phyloP scores from a whole-genome alignment of 1,140 invertebrate genomes.

The Psilanteris sp. region DNA sequence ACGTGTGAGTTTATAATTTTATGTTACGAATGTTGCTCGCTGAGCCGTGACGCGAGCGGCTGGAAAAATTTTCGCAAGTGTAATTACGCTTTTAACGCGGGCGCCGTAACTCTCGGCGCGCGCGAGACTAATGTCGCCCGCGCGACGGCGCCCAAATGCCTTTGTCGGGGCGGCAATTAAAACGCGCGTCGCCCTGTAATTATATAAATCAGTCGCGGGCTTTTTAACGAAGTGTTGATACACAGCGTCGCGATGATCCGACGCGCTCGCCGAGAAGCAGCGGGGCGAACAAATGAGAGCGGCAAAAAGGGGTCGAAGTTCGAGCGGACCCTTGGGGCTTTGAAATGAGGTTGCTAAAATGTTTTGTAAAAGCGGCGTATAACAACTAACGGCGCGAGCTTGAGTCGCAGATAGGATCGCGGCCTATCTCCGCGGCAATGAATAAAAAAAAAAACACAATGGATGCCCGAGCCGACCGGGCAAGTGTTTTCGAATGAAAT shows the following conservation, averaged over 20 bases:
- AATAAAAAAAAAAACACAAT: conserved; percentile 79
- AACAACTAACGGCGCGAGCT: conserved; percentile 54
- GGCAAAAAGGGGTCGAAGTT: conserved; percentile 56
- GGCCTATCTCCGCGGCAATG: conserved; percentile 67
- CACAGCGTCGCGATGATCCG: conserved; percentile 16
- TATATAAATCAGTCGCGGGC: conserved; percentile 6
- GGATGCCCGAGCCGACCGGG: conserved; percentile 66
- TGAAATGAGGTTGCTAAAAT: conserved; percentile 62
- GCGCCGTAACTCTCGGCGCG: conserved; percentile 26
- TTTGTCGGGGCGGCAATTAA: conserved; percentile 52
- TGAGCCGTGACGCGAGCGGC: conserved; percentile 20
- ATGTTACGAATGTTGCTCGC: conserved; percentile 53
- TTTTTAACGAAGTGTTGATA: conserved; percentile 16
- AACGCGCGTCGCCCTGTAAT: no score
- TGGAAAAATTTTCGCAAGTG: conserved; percentile 59
- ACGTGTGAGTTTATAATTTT: conserved; percentile 61
- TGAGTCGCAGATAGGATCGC: conserved; percentile 61
- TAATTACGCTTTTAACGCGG: conserved; percentile 48
- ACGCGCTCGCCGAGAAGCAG: conserved; percentile 6
- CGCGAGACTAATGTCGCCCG: conserved; percentile 35
- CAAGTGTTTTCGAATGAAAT: conserved; percentile 78
- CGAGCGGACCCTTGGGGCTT: conserved; percentile 41
- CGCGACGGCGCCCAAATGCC: conserved; percentile 3
- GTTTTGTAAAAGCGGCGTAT: conserved; percentile 56
- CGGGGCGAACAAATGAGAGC: conserved; percentile 5